Evolutionary conservation across 2,888 invertebrate genomes (phyloP).

Genomic region (Salticus scenicus): DNA sequence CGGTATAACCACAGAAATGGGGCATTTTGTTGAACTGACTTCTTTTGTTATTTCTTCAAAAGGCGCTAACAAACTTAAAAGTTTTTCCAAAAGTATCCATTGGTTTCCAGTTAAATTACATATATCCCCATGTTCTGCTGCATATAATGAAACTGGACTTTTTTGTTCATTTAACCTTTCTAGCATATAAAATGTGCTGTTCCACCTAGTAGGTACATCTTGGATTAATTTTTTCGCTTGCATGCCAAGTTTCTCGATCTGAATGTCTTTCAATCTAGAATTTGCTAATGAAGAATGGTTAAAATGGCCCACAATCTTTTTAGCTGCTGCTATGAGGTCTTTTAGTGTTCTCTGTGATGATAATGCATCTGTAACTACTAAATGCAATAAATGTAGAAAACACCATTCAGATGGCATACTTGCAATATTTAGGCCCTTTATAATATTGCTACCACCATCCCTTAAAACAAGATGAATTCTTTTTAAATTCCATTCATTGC

Average conservation of each 20-base stretch:
- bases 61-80: background rate
- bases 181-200: slow-evolving; percentile 17
- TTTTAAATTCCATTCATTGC: background rate
- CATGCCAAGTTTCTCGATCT: background rate
- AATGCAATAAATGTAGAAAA: slow-evolving; percentile 12
- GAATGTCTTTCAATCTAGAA: slow-evolving; percentile 9
- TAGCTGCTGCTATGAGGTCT: background rate
- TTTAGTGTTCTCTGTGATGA: slow-evolving; percentile 6
- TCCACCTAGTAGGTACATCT: slow-evolving; percentile 9
- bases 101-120: background rate
- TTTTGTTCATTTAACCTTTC: background rate
- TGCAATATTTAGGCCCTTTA: background rate
- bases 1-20: slow-evolving; percentile 18
- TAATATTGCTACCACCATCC: background rate
- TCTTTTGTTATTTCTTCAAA: slow-evolving; percentile 16
- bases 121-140: background rate
- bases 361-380: slow-evolving; percentile 6
- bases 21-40: background rate
- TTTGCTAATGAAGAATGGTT: background rate
- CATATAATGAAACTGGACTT: background rate
- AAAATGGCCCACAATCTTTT: background rate
- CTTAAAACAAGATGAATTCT: background rate
- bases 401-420: background rate
- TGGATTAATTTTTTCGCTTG: slow-evolving; percentile 13
- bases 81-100: slow-evolving; percentile 5